Conservation (phyloP, 1,140 invertebrate genomes). For the Pseudomyrmex pallidus region DNA sequence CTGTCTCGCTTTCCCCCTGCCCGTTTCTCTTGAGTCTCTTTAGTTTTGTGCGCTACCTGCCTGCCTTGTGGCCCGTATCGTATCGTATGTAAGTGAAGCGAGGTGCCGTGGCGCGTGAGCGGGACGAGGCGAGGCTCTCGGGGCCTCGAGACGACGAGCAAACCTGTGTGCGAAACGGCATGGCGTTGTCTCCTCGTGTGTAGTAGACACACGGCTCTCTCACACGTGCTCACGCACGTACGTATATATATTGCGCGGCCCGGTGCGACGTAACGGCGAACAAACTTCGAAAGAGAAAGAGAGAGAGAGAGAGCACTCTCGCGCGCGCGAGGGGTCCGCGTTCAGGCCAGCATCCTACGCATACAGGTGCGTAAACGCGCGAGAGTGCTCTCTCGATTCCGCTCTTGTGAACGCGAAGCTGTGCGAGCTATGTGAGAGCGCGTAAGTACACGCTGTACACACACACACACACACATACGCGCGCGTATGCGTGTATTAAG, state of each 20-base stretch:
- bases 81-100: constrained; percentile 79
- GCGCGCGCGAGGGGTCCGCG: constrained; percentile 1
- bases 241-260: constrained; percentile 1
- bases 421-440: constrained; percentile 9
- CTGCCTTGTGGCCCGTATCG: constrained; percentile 79
- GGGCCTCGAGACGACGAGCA: constrained; percentile 49
- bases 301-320: constrained; percentile 31
- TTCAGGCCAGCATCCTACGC: constrained; percentile 48
- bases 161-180: constrained; percentile 55
- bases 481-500: background rate
- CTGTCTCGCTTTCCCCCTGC: constrained; percentile 52
- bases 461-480: background rate
- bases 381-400: constrained; percentile 54
- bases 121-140: constrained; percentile 67
- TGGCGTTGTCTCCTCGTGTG: constrained; percentile 73
- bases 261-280: constrained; percentile 32
- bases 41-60: constrained; percentile 81
- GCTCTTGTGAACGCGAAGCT: constrained; percentile 45
- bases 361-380: constrained; percentile 58
- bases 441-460: constrained; percentile 8
- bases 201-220: constrained; percentile 60
- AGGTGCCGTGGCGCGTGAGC: constrained; percentile 73
- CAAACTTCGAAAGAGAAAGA: constrained; percentile 30
- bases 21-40: constrained; percentile 68
- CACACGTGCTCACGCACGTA: constrained; percentile 55